Evolutionary conservation across 1,140 invertebrate genomes (phyloP), one percentile per base, ranked within the genome.

Genomic region (Zaprionus camerounensis): DNA sequence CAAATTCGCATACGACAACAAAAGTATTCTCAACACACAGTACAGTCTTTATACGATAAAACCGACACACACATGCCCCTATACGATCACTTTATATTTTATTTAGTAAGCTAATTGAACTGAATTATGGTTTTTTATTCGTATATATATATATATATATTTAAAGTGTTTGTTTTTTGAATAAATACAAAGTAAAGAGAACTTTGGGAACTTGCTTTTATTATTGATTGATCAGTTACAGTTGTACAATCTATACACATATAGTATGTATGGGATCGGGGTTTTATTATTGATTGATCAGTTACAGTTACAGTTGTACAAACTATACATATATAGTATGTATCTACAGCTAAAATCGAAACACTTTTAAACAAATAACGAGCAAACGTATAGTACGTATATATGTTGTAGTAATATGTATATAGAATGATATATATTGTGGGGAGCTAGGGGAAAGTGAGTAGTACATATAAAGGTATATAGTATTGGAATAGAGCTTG

Each of bases 91-190:
- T 28, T 28, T 66, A 64, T 72, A 44, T 81, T 85, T 82, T 71
- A 81, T 74, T 79, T 81, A 64, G 24, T 88, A 88, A 90, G 84
- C 72, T 80, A 79, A 76, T 81, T 81, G 85, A 88, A 88, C 85
- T 88, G 85, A 88, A 83, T 58, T 81, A 74, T 80, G 76, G 49
- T 77, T 76, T 84, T 76, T 72, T 67, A 51, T 51, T 58, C 22
- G 51, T 71, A 59, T 70, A 61, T 59, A 61, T 26, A 49, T 71
- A 66, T 31, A 20, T 20, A 26, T 57, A 67, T 70, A 71, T 59
- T 63, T 68, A 62, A 61, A 63, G 63, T 53, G 36, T 68, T 66
- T 65, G n/a, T 78, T 83, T 80, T 83, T 76, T 84, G 68, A 86
- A 87, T 87, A 87, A 87, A 85, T 81, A 76, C 64, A 58, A 17